These are phyloP conservation scores for Luscinia megarhynchos DNA, from an alignment of 2,797 vertebrate species.

Conservation along the genomic window DNA sequence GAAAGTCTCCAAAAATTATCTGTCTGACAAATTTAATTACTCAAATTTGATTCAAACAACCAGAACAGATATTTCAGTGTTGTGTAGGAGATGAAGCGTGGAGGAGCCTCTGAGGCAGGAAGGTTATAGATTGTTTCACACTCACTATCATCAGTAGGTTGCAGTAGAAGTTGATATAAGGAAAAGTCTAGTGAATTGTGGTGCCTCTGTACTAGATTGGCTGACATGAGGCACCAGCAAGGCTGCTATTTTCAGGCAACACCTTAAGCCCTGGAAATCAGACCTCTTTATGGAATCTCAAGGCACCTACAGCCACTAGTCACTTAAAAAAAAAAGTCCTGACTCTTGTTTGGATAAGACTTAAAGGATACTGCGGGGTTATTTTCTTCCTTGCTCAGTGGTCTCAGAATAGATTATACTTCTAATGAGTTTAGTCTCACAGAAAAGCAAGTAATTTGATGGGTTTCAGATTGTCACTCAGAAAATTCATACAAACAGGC, in stretches of 20 bases:
- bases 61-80: not conserved
- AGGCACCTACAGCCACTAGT: constrained; percentile 39
- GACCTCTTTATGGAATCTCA: constrained; percentile 44
- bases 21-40: not conserved
- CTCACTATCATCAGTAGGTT: not conserved
- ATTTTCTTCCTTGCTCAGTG: constrained; percentile 33
- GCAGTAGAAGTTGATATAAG: not conserved
- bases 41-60: not conserved
- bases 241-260: constrained; percentile 35
- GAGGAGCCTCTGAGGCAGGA: not conserved
- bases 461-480: not conserved
- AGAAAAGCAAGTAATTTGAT: not conserved
- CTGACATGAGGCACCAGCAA: not conserved
- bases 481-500: not conserved
- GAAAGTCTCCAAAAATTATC: not conserved
- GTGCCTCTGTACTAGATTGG: not conserved
- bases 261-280: constrained; percentile 40
- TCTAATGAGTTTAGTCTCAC: not conserved
- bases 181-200: not conserved
- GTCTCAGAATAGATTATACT: not conserved
- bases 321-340: not conserved
- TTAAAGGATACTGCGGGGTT: constrained; percentile 35
- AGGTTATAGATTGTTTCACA: not conserved
- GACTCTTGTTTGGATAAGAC: constrained; percentile 49
- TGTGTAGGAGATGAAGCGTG: not conserved